Evolutionary conservation across 2,113 vertebrate species (phyloP), one percentile per base, ranked within the genome.

Genomic region (Castor canadensis): DNA sequence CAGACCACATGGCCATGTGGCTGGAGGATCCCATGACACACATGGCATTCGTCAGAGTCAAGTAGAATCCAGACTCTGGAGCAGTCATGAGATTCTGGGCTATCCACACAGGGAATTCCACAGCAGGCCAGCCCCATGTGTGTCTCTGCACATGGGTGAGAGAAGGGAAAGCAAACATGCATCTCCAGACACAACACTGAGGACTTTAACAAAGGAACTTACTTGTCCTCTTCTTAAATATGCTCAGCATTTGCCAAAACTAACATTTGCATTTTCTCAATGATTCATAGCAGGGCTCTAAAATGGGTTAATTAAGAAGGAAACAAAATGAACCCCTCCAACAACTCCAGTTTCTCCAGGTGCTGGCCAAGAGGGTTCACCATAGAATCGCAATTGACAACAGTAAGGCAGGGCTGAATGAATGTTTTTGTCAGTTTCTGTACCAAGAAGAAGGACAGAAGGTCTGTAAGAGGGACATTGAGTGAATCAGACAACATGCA

Each of bases 191-290:
- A 72, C 43, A 92, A 32, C 60, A 16, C 32, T 35, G 62, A 85
- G 38, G 38, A 64, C 58, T 26, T 85, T 73, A 73, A 73, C 56
- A 87, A 80, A 93, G 28, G 40, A 67, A 47, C 40, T 79, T 79
- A 60, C 43, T 60, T 40, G 16, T 89, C 47, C 35, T 28, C 24
- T 47, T 67, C 84, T 95, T 32, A 95, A 43, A 40, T 56, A 35
- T 89, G n/a, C 28, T 84, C 79, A 89, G 30, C 64, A 81, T 95
- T 90, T 62, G 24, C n/a, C 72, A 60, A 80, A 73, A 82, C 11
- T 58, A 91, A 84, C 87, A 40, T 92, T 72, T 77, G 30, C 9
- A 85, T 95, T 94, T 92, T 72, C 56, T 94, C 43, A 81, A 2
- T 67, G 83, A 84, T 67, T 84, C 92, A 66, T 3, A n/a, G 60